phyloP scores from a whole-genome alignment of 1,140 invertebrate species.

The Rhagoletis pomonella region DNA sequence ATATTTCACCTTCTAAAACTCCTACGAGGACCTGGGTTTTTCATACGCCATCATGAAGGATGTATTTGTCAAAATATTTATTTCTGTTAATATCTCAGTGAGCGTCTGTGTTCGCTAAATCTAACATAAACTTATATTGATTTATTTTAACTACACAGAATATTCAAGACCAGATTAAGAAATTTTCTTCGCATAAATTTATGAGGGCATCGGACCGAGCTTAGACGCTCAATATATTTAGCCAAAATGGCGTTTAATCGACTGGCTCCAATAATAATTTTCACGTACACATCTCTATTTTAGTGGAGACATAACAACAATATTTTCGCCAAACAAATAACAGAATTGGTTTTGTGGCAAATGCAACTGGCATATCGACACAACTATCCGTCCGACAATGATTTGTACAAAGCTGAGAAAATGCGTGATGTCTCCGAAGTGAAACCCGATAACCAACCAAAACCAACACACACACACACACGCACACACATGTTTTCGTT shows the following conservation, averaged over 20 bases:
- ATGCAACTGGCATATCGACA: background rate
- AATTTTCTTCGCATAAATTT: no score
- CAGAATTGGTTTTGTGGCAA: background rate
- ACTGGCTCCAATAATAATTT: background rate
- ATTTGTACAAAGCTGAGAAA: background rate
- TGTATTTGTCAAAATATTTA: no score
- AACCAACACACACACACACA: background rate
- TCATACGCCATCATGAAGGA: no score
- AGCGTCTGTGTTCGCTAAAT: no score
- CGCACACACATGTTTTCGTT: background rate
- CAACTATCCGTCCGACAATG: background rate
- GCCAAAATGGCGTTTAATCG: background rate
- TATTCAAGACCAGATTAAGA: no score
- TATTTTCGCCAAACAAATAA: background rate
- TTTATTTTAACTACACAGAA: no score
- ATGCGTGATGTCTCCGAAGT: background rate
- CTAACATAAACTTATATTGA: no score
- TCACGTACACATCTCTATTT: background rate
- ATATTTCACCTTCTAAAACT: no score
- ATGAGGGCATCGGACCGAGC: background rate
- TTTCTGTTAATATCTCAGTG: no score
- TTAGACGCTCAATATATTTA: background rate
- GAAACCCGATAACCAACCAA: background rate
- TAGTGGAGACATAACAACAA: background rate
- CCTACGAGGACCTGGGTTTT: no score